Percentiles rank a stretch among this genome's conserved stretches.
These are phyloP conservation scores for Bombylius major DNA, from an alignment of 2,888 invertebrate genomes.

Conservation along the genomic window DNA sequence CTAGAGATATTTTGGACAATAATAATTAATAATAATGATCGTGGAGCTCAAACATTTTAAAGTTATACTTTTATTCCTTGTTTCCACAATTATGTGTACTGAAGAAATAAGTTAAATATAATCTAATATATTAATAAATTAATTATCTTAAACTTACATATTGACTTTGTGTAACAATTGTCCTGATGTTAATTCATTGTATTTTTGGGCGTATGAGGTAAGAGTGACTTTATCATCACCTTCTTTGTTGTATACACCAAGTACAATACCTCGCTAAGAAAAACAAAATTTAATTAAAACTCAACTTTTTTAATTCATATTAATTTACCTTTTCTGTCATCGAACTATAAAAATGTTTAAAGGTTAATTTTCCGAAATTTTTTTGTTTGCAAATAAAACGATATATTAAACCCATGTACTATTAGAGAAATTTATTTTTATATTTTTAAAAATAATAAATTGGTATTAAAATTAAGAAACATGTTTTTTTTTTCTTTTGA, in stretches of 20 bases:
- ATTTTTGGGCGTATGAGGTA: slow-evolving; percentile 12
- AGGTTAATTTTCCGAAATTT: not conserved
- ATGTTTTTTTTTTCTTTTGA: too few species aligned
- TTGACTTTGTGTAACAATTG: slow-evolving; percentile 11
- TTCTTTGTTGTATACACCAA: slow-evolving; percentile 12
- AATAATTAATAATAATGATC: too few species aligned
- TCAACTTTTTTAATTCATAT: not conserved
- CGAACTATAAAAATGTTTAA: slow-evolving; percentile 12
- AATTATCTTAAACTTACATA: slow-evolving; percentile 7
- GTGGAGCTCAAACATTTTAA: too few species aligned
- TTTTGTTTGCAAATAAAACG: not conserved
- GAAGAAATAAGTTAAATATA: too few species aligned
- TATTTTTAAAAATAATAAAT: not conserved
- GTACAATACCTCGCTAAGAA: slow-evolving; percentile 12
- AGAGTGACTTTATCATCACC: slow-evolving; percentile 6
- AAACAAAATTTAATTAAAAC: not conserved
- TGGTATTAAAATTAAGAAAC: too few species aligned
- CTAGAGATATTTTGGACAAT: too few species aligned
- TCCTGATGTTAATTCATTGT: slow-evolving; percentile 11
- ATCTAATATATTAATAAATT: too few species aligned
- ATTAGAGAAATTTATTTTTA: not conserved
- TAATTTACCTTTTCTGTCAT: slow-evolving; percentile 13
- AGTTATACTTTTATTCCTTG: too few species aligned
- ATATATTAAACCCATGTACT: not conserved
- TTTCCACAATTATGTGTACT: too few species aligned